Evolutionary conservation across 2,113 vertebrate species (phyloP).

Genomic region (Peromyscus maniculatus): DNA sequence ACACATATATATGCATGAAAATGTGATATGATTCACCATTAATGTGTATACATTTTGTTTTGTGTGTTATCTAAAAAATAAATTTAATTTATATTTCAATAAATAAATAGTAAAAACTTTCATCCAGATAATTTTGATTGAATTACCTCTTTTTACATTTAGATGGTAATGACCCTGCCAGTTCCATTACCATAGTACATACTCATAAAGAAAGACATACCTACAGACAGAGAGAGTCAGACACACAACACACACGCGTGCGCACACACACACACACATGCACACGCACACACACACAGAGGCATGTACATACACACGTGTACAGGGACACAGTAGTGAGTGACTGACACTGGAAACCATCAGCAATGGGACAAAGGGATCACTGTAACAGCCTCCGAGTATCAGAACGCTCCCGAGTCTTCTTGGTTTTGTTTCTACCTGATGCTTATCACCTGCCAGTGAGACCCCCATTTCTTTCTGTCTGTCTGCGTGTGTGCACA

Average conservation of each 20-base stretch:
- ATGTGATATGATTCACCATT: background rate
- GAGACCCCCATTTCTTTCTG: background rate
- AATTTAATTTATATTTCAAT: background rate
- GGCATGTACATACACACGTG: rapidly evolving
- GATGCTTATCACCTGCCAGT: background rate
- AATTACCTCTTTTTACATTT: slow-evolving; percentile 21
- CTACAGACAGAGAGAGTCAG: background rate
- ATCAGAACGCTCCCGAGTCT: background rate
- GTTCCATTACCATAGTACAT: background rate
- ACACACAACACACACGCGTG: background rate
- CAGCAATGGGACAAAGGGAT: background rate
- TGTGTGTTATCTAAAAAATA: background rate
- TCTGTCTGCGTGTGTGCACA: background rate
- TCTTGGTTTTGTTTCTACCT: background rate
- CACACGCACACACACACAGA: no score
- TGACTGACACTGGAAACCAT: background rate
- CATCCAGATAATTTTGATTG: background rate
- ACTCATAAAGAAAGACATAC: background rate
- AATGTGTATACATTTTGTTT: background rate
- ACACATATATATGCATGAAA: background rate
- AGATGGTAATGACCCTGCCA: background rate
- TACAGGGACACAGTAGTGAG: background rate
- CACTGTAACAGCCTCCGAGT: background rate
- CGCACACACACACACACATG: background rate
- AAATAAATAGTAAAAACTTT: background rate